Percentiles rank a stretch among this genome's conserved stretches.
Evolutionary conservation across 2,113 vertebrate species (phyloP).

Genomic region (Tamias sibiricus): DNA sequence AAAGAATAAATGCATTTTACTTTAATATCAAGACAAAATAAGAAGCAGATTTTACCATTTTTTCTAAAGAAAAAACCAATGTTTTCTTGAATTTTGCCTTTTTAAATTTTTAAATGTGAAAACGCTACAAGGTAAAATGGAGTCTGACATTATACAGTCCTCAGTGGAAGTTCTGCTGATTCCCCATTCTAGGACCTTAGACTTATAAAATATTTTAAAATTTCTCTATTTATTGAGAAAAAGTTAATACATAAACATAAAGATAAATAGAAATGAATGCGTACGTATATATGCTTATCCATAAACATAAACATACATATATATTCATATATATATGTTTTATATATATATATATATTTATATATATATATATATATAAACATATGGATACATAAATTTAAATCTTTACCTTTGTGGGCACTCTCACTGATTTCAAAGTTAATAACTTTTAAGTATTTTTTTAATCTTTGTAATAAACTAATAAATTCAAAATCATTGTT

Average conservation of each 20-base stretch:
- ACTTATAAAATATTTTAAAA: neutral
- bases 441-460: neutral
- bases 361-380: neutral
- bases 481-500: neutral
- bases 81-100: neutral
- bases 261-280: neutral
- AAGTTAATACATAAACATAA: neutral
- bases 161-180: neutral
- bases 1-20: neutral
- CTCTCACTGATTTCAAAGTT: neutral
- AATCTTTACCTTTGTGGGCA: neutral
- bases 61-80: neutral
- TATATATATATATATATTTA: neutral
- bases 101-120: neutral
- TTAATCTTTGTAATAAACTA: neutral
- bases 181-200: neutral
- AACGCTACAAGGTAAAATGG: neutral
- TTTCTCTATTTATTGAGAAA: neutral
- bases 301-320: neutral
- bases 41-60: neutral
- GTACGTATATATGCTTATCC: neutral
- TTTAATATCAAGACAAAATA: neutral
- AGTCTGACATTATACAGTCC: neutral
- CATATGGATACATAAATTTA: neutral
- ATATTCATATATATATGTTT: neutral